A percentile compares a stretch with the other conserved stretches of the same genome.
Conservation (phyloP, 2,888 invertebrate species). For the Lacanobia wlatinum region DNA sequence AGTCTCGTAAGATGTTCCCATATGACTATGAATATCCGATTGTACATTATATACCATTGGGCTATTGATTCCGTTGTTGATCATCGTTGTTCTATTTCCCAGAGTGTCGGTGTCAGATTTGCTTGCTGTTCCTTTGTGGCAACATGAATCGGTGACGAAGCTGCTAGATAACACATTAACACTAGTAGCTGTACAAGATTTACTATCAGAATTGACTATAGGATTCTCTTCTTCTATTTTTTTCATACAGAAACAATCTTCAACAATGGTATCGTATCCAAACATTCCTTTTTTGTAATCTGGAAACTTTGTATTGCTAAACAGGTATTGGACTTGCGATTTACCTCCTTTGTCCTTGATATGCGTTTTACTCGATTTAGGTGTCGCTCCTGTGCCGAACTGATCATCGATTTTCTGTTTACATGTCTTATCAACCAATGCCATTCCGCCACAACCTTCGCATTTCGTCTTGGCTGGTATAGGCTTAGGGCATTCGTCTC, state of each 20-base stretch:
- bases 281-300: slow-evolving; percentile 72
- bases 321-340: slow-evolving; percentile 76
- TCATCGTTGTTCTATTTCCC: slow-evolving; percentile 57
- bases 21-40: too few species aligned
- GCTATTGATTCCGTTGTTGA: slow-evolving; percentile 58
- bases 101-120: slow-evolving; percentile 54
- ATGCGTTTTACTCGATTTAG: slow-evolving; percentile 71
- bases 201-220: slow-evolving; percentile 29
- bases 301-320: slow-evolving; percentile 74
- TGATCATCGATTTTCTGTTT: slow-evolving; percentile 75
- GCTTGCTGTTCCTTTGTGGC: slow-evolving; percentile 58
- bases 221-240: slow-evolving; percentile 41
- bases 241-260: slow-evolving; percentile 68
- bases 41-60: slow-evolving; percentile 45
- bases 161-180: slow-evolving; percentile 27
- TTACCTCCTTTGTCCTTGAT: slow-evolving; percentile 66
- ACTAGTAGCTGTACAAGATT: slow-evolving; percentile 36
- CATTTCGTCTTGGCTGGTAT: slow-evolving; percentile 67
- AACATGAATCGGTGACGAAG: slow-evolving; percentile 65
- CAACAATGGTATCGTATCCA: slow-evolving; percentile 73
- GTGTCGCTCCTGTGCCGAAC: slow-evolving; percentile 76
- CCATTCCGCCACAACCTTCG: slow-evolving; percentile 77
- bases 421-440: slow-evolving; percentile 79
- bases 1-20: background rate
- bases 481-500: slow-evolving; percentile 78